Base-by-base conservation (phyloP, 1,140 invertebrate species). In the Chelonus insularis region DNA sequence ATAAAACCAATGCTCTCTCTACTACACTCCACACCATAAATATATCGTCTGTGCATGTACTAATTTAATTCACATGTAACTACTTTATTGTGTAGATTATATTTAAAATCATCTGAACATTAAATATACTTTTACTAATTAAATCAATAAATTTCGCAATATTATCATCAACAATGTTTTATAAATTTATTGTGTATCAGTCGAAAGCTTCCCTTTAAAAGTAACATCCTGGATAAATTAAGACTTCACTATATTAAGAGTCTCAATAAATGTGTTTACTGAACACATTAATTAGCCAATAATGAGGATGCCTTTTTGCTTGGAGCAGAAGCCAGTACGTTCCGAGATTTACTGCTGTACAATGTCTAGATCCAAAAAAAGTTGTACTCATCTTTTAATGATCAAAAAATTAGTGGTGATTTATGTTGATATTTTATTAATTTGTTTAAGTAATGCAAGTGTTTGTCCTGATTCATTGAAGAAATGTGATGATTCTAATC, bases 231-330 rank as follows among this genome's bases (percentile, higher is more conserved):
- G 41, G 9, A 16, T 16, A 6, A 8, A 6, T 43, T 16, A 12
- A 34, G 34, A 51, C 34, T 51, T 11, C 14, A 2, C 25, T 25
- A 51, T 25, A 51, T 34, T 51, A 51, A 55, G 36, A 37, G 8
- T 18, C 34, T 39, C 34, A 55, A 55, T 55, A 55, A 55, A 39
- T 55, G 16, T 55, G 16, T 55, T 55, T 55, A 55, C 36, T 20
- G 18, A 12, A 16, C 25, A 21, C 23, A 51, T 51, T 51, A 51
- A 51, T 52, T 16, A 34, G 47, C 12, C 11, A 29, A n/a, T 34
- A 52, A 52, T 55, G 52, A 39, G 52, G 52, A 55, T 55, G 52
- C 25, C 25, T 29, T 12, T 23, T 9, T n/a, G 16, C 7, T 8
- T 25, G 2, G 20, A 29, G 21, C 20, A 18, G 45, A 2, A 25